Evolutionary conservation across 1,140 invertebrate genomes (phyloP).

Genomic region (Latrodectus geometricus): DNA sequence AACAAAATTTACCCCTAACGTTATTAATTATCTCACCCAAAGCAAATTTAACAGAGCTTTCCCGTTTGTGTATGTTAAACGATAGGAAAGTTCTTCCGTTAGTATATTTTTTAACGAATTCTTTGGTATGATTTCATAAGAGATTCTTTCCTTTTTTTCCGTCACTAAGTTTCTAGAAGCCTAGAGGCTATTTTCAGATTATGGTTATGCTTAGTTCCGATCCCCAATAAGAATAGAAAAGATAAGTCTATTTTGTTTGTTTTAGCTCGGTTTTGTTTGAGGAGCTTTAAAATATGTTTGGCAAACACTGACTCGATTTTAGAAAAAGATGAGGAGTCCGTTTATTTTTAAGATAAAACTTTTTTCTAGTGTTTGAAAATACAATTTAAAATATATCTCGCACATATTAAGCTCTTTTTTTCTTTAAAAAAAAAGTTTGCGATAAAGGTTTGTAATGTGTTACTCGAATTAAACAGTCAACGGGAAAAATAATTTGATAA

Average conservation of each 20-base stretch:
- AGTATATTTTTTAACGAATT: not conserved
- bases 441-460: too few relatives aligned
- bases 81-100: not conserved
- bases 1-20: not conserved
- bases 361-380: not conserved
- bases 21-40: not conserved
- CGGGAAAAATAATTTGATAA: not conserved
- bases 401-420: not conserved
- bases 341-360: not conserved
- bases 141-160: not conserved
- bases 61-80: not conserved
- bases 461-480: constrained; percentile 1
- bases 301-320: not conserved
- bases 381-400: not conserved
- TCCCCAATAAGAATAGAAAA: not conserved
- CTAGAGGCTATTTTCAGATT: not conserved
- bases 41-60: not conserved
- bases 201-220: not conserved
- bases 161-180: not conserved
- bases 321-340: not conserved
- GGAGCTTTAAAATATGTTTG: not conserved
- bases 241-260: constrained; percentile 2
- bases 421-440: not conserved
- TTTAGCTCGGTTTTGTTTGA: constrained; percentile 1
- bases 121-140: not conserved